Evolutionary conservation across 2,113 vertebrate species (phyloP).

Genomic region (Nyctibius bracteatus): DNA sequence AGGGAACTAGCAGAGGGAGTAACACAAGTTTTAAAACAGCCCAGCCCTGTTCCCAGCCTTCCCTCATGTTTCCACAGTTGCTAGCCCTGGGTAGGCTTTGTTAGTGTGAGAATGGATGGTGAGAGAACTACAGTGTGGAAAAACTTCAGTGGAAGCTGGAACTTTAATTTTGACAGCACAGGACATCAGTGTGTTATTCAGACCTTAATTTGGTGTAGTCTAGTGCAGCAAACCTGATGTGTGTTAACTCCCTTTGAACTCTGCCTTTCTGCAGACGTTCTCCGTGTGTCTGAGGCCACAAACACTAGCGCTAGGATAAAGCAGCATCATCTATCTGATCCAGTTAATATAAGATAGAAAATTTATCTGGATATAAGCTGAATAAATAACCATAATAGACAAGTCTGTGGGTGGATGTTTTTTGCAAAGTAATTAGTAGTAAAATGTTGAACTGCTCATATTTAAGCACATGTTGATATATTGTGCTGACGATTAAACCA

Average conservation of each 20-base stretch:
- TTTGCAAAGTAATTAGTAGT: neutral
- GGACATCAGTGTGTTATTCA: neutral
- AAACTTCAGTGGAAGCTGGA: neutral
- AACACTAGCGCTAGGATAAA: neutral
- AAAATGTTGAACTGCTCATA: neutral
- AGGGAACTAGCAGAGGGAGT: constrained; percentile 30
- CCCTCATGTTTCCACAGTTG: neutral
- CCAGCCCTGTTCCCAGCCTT: constrained; percentile 26
- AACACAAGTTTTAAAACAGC: constrained; percentile 25
- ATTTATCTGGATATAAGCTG: neutral
- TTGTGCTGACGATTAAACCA: neutral
- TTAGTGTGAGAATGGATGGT: neutral
- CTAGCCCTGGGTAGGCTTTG: neutral
- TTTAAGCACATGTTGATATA: neutral
- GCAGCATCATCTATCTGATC: neutral
- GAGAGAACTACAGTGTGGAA: neutral
- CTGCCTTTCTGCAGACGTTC: neutral
- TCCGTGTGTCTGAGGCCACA: neutral
- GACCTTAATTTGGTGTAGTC: neutral
- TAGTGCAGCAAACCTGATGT: neutral
- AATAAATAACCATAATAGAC: neutral
- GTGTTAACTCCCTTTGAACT: neutral
- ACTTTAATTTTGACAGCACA: neutral
- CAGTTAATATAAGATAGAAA: neutral
- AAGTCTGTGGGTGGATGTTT: neutral